A percentile compares a stretch with the other conserved stretches of the same genome.
phyloP scores from a whole-genome alignment of 2,113 vertebrate genomes.

The Lagopus leucura region DNA sequence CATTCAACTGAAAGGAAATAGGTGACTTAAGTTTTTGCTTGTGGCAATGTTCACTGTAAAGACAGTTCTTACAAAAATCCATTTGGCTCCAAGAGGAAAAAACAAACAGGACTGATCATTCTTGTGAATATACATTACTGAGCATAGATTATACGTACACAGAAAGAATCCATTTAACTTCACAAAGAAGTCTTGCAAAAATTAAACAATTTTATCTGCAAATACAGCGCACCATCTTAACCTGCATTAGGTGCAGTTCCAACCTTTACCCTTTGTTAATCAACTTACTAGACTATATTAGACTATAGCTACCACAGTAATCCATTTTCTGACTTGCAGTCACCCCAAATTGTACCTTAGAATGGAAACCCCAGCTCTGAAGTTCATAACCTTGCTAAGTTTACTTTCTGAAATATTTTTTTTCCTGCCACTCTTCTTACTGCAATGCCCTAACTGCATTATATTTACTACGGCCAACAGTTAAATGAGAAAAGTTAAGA shows the following conservation, averaged over 20 bases:
- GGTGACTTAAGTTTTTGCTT: not conserved
- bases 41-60: not conserved
- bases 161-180: not conserved
- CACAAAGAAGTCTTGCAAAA: not conserved
- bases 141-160: not conserved
- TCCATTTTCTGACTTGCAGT: not conserved
- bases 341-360: not conserved
- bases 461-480: not conserved
- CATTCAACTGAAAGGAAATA: accelerated
- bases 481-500: not conserved
- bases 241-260: accelerated
- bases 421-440: not conserved
- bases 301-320: not conserved
- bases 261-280: not conserved
- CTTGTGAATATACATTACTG: not conserved
- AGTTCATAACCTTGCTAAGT: not conserved
- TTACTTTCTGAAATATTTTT: not conserved
- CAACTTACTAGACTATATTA: not conserved
- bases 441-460: not conserved
- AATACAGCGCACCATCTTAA: not conserved
- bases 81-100: not conserved
- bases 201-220: not conserved
- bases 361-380: not conserved
- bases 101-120: not conserved
- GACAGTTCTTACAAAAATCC: not conserved